A percentile compares a stretch with the other conserved stretches of the same genome.
Conservation (phyloP, 1,140 invertebrate genomes). For the Olivierus martensii region DNA sequence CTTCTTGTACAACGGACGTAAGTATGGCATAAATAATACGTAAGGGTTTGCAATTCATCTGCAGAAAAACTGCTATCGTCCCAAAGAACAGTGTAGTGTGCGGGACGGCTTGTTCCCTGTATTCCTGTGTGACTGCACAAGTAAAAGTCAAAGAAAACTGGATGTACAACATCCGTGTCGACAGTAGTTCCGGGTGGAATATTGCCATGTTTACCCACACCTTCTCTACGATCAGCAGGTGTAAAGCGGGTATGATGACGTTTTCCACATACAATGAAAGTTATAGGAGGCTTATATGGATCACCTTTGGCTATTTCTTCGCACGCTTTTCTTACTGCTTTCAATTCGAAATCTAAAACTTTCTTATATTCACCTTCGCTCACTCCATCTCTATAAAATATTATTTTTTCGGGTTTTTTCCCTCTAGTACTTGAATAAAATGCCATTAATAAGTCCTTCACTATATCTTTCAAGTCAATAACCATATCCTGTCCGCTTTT, state of each 20-base stretch:
- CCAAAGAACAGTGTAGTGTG: slow-evolving; percentile 16
- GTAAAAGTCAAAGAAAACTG: slow-evolving; percentile 69
- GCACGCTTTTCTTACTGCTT: slow-evolving; percentile 11
- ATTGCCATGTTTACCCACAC: slow-evolving; percentile 36
- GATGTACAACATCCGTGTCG: slow-evolving; percentile 64
- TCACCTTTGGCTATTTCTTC: not conserved
- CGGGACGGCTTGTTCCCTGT: slow-evolving; percentile 23
- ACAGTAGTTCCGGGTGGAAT: slow-evolving; percentile 71
- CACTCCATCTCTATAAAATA: slow-evolving; percentile 36
- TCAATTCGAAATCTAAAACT: slow-evolving; percentile 21
- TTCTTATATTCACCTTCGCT: slow-evolving; percentile 33
- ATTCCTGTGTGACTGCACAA: slow-evolving; percentile 50
- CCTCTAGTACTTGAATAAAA: slow-evolving; percentile 4
- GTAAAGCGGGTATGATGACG: slow-evolving; percentile 17
- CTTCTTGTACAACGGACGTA: slow-evolving; percentile 15
- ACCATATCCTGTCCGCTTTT: slow-evolving; percentile 19
- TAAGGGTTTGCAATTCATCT: slow-evolving; percentile 17
- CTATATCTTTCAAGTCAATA: slow-evolving; percentile 50
- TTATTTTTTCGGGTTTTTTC: slow-evolving; percentile 26
- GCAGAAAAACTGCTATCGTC: slow-evolving; percentile 15
- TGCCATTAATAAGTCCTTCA: slow-evolving; percentile 37
- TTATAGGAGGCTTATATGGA: slow-evolving; percentile 16
- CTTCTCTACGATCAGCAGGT: slow-evolving; percentile 17
- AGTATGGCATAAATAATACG: slow-evolving; percentile 21
- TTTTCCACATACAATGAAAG: slow-evolving; percentile 21